Conservation (phyloP, 2,113 vertebrate genomes). For the Esox niger region DNA sequence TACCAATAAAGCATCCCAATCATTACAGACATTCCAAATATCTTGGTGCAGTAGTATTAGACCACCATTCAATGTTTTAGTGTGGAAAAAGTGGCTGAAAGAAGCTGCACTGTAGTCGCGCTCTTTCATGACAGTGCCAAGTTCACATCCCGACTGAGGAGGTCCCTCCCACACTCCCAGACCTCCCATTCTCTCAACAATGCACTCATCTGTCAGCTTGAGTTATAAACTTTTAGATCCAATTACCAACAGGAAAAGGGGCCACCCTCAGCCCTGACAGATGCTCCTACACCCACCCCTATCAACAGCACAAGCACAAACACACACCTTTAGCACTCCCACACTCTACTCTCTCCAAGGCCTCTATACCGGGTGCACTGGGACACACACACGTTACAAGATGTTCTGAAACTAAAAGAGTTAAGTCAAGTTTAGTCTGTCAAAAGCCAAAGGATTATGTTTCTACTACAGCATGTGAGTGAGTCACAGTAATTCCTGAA, state of each 20-base stretch:
- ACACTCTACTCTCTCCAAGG: constrained; percentile 5
- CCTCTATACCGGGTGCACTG: neutral
- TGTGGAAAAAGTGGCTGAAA: neutral
- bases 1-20: no score
- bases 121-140: constrained; percentile 20
- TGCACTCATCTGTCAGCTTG: constrained; percentile 60
- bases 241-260: constrained; percentile 71
- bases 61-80: neutral
- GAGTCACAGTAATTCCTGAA: no score
- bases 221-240: constrained; percentile 70
- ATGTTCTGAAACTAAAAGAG: constrained; percentile 14
- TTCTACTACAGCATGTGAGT: constrained; percentile 16
- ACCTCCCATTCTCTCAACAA: constrained; percentile 30
- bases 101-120: neutral
- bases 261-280: constrained; percentile 72
- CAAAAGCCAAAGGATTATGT: constrained; percentile 22
- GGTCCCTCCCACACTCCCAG: constrained; percentile 14
- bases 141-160: constrained; percentile 20
- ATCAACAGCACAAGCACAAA: constrained; percentile 53
- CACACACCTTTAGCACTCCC: constrained; percentile 36
- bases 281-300: constrained; percentile 57
- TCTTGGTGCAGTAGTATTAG: no score
- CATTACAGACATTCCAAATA: no score
- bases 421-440: constrained; percentile 33
- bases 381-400: neutral